A percentile compares a stretch with the other conserved stretches of the same genome.
Evolutionary conservation across 2,888 invertebrate genomes (phyloP).

Genomic region (Heliothis peltigera): DNA sequence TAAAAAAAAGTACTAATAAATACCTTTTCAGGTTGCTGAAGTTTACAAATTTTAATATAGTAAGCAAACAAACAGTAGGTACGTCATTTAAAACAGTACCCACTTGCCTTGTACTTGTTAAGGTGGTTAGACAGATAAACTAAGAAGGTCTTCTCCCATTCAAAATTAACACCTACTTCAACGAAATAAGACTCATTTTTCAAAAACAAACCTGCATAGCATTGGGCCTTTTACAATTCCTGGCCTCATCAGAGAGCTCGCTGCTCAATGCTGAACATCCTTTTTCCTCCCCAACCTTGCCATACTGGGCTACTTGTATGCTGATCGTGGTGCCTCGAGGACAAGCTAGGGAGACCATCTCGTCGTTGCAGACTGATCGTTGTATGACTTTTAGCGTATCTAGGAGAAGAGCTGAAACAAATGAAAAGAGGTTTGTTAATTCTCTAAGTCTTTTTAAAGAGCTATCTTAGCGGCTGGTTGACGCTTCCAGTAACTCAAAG

Average conservation of each 20-base stretch:
- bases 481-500: too few relatives aligned
- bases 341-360: constrained; percentile 95
- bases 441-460: too few relatives aligned
- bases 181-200: constrained; percentile 59
- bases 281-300: constrained; percentile 89
- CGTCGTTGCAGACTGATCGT: constrained; percentile 96
- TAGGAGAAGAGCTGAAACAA: constrained; percentile 93
- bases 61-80: too few relatives aligned
- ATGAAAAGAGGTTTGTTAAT: neutral
- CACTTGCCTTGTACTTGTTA: too few relatives aligned
- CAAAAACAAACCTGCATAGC: constrained; percentile 91
- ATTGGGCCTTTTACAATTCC: constrained; percentile 88
- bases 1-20: too few relatives aligned
- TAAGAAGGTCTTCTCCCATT: too few relatives aligned
- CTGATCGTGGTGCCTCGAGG: constrained; percentile 97
- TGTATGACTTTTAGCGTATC: constrained; percentile 97
- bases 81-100: too few relatives aligned
- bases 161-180: neutral
- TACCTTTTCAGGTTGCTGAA: too few relatives aligned
- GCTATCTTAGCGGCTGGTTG: too few relatives aligned
- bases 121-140: too few relatives aligned
- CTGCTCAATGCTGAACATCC: constrained; percentile 68
- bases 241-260: constrained; percentile 51
- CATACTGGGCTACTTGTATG: constrained; percentile 96
- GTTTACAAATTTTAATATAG: too few relatives aligned